Base-by-base conservation (phyloP, 2,797 vertebrate genomes). In the Danio jaintianensis region DNA sequence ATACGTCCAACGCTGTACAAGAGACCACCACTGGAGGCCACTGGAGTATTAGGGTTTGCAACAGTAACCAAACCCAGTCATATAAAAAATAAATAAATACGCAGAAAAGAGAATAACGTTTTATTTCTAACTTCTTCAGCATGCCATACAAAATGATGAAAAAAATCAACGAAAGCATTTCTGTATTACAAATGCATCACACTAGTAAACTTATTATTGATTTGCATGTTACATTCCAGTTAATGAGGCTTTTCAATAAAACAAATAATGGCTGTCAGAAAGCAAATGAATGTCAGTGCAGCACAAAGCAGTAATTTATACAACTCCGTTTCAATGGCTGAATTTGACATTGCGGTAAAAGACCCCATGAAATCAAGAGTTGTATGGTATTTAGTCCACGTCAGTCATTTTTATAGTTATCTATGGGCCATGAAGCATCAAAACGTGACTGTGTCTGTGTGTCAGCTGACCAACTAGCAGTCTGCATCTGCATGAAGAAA, bases 71-170 rank as follows among this genome's bases (percentile, higher is more conserved):
- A 29, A 29, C 29, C 29, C 29, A 29, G 29, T 29, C 29, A 3
- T 1, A 29, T 29, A 29, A 29, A 29, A 29, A 29, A 29, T 29
- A 29, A 29, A 29, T 68, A 74, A 66, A 83, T 50, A 85, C 85
- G 78, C 86, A 85, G 89, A 84, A 78, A 88, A 84, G 84, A 90
- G 85, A 90, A 89, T 89, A 79, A 88, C 85, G 85, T 10, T 81
- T 89, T 85, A 80, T 76, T 93, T 91, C 91, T 93, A 92, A 78
- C 71, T 83, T 67, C 29, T 79, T 86, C 89, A 78, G 85, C 92
- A 94, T 94, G 93, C 93, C 91, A 89, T 94, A 94, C 87, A 93
- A 94, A 95, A 94, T 89, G 63, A 91, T 87, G 87, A 90, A 92
- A 90, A n/a, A 29, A 86, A 84, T 81, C 83, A 87, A 82, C 74